phyloP scores from a whole-genome alignment of 2,797 vertebrate genomes.

The Chelon labrosus region DNA sequence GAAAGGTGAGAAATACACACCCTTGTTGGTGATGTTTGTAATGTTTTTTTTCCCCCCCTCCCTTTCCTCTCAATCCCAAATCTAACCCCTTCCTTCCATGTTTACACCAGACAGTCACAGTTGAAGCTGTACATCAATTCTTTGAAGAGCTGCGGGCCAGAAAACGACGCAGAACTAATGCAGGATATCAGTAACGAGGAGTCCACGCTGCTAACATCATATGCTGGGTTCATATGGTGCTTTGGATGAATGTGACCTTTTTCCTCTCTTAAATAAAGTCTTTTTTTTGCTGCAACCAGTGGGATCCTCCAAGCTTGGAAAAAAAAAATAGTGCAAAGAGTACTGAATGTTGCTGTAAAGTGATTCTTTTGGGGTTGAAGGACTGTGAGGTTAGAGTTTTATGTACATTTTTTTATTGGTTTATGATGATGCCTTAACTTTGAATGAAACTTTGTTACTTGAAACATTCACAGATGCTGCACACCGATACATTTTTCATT shows the following conservation, averaged over 20 bases:
- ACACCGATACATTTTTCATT: conserved; percentile 7
- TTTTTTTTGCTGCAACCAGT: conserved; percentile 44
- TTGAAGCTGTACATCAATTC: conserved; percentile 73
- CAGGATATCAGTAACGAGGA: conserved; percentile 55
- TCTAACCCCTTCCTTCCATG: not conserved
- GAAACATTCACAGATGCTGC: conserved; percentile 29
- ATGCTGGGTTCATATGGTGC: conserved; percentile 30
- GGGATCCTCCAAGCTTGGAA: conserved; percentile 35
- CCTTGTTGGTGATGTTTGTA: not conserved
- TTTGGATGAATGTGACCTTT: conserved; percentile 27
- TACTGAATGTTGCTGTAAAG: not conserved
- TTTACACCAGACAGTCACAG: conserved; percentile 74
- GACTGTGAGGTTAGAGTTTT: not conserved
- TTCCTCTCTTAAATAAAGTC: conserved; percentile 36
- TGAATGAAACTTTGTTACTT: conserved; percentile 42
- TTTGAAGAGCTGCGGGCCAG: conserved; percentile 75
- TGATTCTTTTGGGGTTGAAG: not conserved
- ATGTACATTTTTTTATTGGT: conserved; percentile 12
- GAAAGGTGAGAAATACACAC: conserved; percentile 86
- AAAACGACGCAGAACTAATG: conserved; percentile 66
- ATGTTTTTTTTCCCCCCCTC: not conserved
- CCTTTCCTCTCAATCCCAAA: not conserved
- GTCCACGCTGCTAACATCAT: conserved; percentile 11
- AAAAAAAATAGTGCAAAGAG: not conserved
- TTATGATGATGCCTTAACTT: conserved; percentile 44